A percentile compares a stretch with the other conserved stretches of the same genome.
Evolutionary conservation across 1,140 invertebrate genomes (phyloP).

Genomic region (Halesus radiatus): DNA sequence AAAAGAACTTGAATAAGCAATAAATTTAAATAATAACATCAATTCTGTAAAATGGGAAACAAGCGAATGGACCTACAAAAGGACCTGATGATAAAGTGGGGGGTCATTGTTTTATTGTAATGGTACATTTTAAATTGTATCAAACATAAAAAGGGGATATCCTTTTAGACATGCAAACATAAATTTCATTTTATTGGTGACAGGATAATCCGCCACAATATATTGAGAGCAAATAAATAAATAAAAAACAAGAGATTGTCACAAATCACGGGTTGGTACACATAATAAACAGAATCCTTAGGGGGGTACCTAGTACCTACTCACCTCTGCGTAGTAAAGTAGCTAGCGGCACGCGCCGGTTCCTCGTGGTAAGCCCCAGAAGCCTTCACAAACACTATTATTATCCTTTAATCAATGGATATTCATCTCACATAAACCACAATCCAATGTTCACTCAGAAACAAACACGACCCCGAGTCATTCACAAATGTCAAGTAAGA

Average conservation of each 20-base stretch:
- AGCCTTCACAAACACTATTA: slow-evolving; percentile 49
- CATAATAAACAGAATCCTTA: slow-evolving; percentile 13
- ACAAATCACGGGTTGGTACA: slow-evolving; percentile 25
- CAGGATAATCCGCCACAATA: not conserved
- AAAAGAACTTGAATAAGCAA: no score
- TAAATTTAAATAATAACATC: no score
- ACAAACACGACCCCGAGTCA: not conserved
- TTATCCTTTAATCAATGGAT: no score
- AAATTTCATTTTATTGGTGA: not conserved
- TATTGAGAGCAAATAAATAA: not conserved
- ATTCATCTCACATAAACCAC: not conserved
- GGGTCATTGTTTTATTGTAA: not conserved
- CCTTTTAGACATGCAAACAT: not conserved
- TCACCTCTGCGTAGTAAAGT: slow-evolving; percentile 30
- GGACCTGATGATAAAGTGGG: not conserved
- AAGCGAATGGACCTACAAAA: not conserved
- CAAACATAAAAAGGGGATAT: not conserved
- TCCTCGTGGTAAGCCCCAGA: slow-evolving; percentile 42
- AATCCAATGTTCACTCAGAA: slow-evolving; percentile 41
- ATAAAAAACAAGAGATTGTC: not conserved
- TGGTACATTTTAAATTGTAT: not conserved
- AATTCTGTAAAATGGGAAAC: no score
- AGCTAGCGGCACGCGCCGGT: slow-evolving; percentile 27
- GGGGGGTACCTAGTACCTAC: slow-evolving; percentile 20
- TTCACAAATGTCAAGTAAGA: no score